Conservation (phyloP, 2,888 invertebrate species). For the Xanthia icteritia region DNA sequence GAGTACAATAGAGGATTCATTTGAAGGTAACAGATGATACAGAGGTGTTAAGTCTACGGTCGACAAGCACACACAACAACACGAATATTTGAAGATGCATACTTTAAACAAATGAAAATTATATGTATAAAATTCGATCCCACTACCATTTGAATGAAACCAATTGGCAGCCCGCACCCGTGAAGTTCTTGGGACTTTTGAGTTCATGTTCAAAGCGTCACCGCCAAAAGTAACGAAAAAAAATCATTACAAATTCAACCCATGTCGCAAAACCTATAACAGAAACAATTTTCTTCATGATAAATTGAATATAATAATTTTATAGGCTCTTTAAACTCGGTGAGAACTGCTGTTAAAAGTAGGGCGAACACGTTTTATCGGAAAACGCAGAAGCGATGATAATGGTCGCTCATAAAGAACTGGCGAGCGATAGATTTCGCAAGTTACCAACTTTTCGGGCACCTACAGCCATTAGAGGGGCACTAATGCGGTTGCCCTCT, state of each 20-base stretch:
- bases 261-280: slow-evolving; percentile 56
- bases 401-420: slow-evolving; percentile 89
- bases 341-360: slow-evolving; percentile 85
- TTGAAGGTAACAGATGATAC: neutral
- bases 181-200: neutral
- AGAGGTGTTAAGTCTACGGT: neutral
- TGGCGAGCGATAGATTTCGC: slow-evolving; percentile 87
- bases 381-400: slow-evolving; percentile 86
- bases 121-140: neutral
- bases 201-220: neutral
- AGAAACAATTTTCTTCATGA: slow-evolving; percentile 69
- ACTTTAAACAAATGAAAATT: neutral
- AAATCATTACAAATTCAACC: slow-evolving; percentile 34
- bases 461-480: slow-evolving; percentile 84
- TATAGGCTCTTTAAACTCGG: slow-evolving; percentile 83
- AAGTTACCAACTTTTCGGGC: slow-evolving; percentile 88
- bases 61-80: neutral
- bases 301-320: slow-evolving; percentile 86
- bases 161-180: too few relatives aligned
- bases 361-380: slow-evolving; percentile 88
- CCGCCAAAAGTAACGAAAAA: slow-evolving; percentile 19
- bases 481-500: slow-evolving; percentile 81
- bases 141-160: neutral
- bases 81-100: neutral
- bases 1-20: neutral